Base-by-base conservation (phyloP, 2,113 vertebrate genomes). In the Poeciliopsis retropinna region DNA sequence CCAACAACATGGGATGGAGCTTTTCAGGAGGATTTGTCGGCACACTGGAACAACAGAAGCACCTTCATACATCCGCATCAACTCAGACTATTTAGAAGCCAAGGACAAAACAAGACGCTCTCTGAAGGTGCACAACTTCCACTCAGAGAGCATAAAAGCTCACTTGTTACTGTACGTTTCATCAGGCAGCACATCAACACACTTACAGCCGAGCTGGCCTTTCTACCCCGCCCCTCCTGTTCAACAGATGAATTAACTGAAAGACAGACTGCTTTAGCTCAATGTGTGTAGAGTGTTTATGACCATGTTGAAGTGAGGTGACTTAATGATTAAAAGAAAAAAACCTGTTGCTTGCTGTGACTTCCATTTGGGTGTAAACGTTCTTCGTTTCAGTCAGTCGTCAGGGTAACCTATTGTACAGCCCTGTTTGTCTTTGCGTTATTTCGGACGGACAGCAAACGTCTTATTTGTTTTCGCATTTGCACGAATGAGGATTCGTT, bases 291-390 rank as follows among this genome's bases (percentile, higher is more conserved):
- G 95, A 95, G 89, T 95, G 95, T 97, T 94, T 92, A 94, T 89
- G 94, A 95, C 83, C 92, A 92, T 94, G 94, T 95, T 91, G 92
- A 95, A 88, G 87, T 92, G 94, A 96, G 91, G 94, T 93, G 92
- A 94, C 70, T 89, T 85, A 77, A 91, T 64, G 82, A 88, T 67
- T 86, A 83, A 76, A 80, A 65, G 25, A 64, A 60, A 83, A 79
- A 67, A 89, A 75, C 64, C 82, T 95, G 95, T 97, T 96, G 95
- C 94, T 96, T 96, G 94, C 94, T 96, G 96, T 98, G 96, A 96
- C 93, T 97, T 95, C 94, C 92, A 95, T 96, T 96, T 57, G 94
- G 94, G 94, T 96, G 96, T 95, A 94, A 94, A 93, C 92, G 95
- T 97, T 95, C 92, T 94, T 87, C 75, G 71, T 92, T 93, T 89